A percentile compares a stretch with the other conserved stretches of the same genome.
Evolutionary conservation across 2,888 invertebrate genomes (phyloP).

Genomic region (Selenia dentaria): DNA sequence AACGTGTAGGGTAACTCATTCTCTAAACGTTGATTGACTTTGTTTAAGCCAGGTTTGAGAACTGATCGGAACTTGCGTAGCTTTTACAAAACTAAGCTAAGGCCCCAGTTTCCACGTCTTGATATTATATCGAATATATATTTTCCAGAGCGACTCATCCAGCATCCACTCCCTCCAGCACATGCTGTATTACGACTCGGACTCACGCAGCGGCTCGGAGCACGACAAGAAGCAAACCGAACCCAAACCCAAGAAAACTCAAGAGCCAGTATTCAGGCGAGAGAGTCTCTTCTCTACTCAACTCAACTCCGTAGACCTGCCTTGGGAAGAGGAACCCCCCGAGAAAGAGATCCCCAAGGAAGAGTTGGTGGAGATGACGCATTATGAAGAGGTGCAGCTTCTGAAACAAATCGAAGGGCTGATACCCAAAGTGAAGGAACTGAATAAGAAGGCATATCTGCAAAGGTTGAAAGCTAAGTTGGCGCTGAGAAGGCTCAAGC

Average conservation of each 20-base stretch:
- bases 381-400: slow-evolving; percentile 75
- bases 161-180: slow-evolving; percentile 63
- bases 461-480: slow-evolving; percentile 62
- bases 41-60: no score
- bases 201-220: slow-evolving; percentile 59
- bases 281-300: slow-evolving; percentile 63
- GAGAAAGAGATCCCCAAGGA: slow-evolving; percentile 32
- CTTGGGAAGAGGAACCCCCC: slow-evolving; percentile 57
- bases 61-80: no score
- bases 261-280: slow-evolving; percentile 40
- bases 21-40: no score
- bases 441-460: slow-evolving; percentile 53
- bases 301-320: slow-evolving; percentile 59
- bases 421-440: slow-evolving; percentile 59
- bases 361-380: slow-evolving; percentile 59
- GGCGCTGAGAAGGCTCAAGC: slow-evolving; percentile 64
- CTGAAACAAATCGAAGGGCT: slow-evolving; percentile 69
- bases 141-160: slow-evolving; percentile 66
- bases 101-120: no score
- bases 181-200: slow-evolving; percentile 60
- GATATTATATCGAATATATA: no score
- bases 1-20: no score
- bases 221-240: slow-evolving; percentile 33
- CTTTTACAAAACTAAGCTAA: no score
- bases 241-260: slow-evolving; percentile 44